Conservation (phyloP, 2,888 invertebrate species). For the Hirtodrosophila histrioides region DNA sequence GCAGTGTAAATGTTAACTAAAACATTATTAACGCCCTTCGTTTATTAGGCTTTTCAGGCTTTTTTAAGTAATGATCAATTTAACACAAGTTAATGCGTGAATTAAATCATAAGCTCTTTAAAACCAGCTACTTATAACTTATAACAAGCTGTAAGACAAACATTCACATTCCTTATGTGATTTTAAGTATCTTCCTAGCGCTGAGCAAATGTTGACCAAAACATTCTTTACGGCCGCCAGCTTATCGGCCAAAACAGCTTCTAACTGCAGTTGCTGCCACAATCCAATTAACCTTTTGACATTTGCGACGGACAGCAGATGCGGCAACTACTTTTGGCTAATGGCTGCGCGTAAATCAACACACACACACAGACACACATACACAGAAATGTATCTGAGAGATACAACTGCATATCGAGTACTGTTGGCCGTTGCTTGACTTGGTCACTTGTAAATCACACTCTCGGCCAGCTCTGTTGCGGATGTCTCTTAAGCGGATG, state of each 20-base stretch:
- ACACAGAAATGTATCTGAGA: conserved; percentile 21
- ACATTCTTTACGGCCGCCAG: conserved; percentile 26
- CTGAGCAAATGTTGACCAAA: conserved; percentile 7
- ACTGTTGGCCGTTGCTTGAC: conserved; percentile 2
- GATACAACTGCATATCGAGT: conserved; percentile 7
- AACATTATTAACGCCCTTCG: no score
- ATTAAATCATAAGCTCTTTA: no score
- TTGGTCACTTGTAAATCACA: conserved; percentile 27
- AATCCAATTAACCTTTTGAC: conserved; percentile 76
- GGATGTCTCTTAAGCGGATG: conserved; percentile 54
- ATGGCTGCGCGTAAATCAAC: conserved; percentile 71
- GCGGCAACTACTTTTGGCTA: conserved; percentile 60
- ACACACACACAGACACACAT: conserved; percentile 24
- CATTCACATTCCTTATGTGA: conserved; percentile 43
- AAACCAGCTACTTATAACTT: no score
- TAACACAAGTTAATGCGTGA: no score
- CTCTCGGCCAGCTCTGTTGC: conserved; percentile 17
- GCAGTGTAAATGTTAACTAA: no score
- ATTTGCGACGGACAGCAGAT: conserved; percentile 61
- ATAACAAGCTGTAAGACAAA: no score
- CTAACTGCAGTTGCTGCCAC: conserved; percentile 57
- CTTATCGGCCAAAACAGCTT: conserved; percentile 22
- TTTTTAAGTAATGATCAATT: no score
- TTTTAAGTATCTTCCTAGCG: conserved; percentile 9
- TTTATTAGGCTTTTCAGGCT: no score